Percentiles rank a stretch among this genome's conserved stretches.
phyloP scores from a whole-genome alignment of 2,797 vertebrate genomes.

The Remorina albescens region DNA sequence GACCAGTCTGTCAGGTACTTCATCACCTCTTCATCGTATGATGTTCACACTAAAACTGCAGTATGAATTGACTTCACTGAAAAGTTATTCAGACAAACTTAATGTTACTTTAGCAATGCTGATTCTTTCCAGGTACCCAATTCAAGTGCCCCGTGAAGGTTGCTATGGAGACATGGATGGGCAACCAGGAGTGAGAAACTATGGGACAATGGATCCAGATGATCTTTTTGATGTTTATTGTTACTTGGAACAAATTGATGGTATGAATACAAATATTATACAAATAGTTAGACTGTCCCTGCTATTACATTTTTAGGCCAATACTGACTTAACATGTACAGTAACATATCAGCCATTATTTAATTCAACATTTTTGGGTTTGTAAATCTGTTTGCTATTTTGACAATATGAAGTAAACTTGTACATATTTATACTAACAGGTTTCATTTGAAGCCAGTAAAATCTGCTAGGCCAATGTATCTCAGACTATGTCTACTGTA shows the following conservation, averaged over 20 bases:
- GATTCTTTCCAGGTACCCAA: slow-evolving; percentile 88
- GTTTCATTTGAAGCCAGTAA: background rate
- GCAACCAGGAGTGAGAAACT: slow-evolving; percentile 92
- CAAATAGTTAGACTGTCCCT: rapidly evolving
- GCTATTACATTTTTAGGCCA: background rate
- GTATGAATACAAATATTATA: slow-evolving; percentile 74
- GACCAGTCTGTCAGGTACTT: slow-evolving; percentile 95
- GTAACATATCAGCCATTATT: background rate
- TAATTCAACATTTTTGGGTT: background rate
- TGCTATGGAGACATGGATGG: slow-evolving; percentile 97
- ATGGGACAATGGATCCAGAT: slow-evolving; percentile 88
- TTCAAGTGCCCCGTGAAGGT: slow-evolving; percentile 91
- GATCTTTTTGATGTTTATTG: slow-evolving; percentile 95
- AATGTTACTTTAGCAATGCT: background rate
- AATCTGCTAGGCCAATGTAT: background rate
- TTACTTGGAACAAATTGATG: slow-evolving; percentile 90
- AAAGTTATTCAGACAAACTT: background rate
- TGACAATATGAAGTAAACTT: background rate
- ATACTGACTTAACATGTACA: no score
- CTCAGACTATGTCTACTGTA: background rate
- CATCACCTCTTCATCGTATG: background rate
- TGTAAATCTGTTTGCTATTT: background rate
- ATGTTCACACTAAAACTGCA: background rate
- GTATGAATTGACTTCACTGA: slow-evolving; percentile 6
- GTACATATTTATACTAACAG: background rate